Base-by-base conservation (phyloP, 2,888 invertebrate species). In the Dryadula phaetusa region DNA sequence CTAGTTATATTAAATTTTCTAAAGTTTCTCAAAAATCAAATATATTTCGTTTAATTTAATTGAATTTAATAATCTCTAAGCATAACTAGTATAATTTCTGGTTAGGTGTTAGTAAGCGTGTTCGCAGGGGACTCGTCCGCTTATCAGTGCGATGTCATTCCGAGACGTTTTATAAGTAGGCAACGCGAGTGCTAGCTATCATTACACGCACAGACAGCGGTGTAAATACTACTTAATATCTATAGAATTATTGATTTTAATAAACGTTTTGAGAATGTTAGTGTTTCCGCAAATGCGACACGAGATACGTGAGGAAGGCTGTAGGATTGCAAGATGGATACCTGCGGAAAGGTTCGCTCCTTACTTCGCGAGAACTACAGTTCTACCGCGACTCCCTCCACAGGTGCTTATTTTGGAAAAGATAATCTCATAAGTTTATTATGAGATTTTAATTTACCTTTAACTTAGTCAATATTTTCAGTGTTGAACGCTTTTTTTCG, bases 121-220 rank as follows among this genome's bases (percentile, higher is more conserved):
- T 65, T 65, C 64, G 92, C 88, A 85, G 92, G 92, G 92, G 90
- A 88, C 79, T 85, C 80, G 80, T 74, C 70, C 78, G 77, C 85
- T 91, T 92, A 92, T 92, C 92, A 86, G 86, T 77, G 80, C 78
- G 82, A 78, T 86, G 88, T 87, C 85, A 85, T 78, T 80, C 75
- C 77, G 83, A 88, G 87, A 87, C 85, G 85, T 89, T 87, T 90
- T 92, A 92, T 91, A 92, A 92, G 89, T 86, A 88, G 75, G 81
- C 82, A 82, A 77, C 80, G 74, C 82, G 82, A 74, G 80, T 79
- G 79, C 76, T 74, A 77, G 79, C 79, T 82, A 85, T 82, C 91
- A 92, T 85, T 91, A 82, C 82, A 81, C 82, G 81, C 80, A 77
- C 78, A 79, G 83, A 83, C 77, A 82, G 82, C 85, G 83, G 77